Conservation (phyloP, 64 coral and sea anemone genomes). For the Montipora foliosa region DNA sequence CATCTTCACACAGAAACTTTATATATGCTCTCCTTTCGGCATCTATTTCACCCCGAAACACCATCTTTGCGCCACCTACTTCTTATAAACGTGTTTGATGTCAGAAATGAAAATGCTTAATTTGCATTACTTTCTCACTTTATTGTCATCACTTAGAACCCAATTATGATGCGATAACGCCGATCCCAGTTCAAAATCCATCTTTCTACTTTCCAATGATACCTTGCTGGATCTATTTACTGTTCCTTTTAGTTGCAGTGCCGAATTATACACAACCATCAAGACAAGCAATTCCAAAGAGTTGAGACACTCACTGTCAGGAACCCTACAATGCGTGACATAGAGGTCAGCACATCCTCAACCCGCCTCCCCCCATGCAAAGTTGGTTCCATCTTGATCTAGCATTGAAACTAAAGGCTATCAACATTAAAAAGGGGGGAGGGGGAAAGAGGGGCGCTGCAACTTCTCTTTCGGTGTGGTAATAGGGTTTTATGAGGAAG, state of each 20-base stretch:
- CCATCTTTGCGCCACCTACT: not conserved
- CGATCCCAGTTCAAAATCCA: no score
- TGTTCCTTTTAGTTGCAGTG: not conserved
- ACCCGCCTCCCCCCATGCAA: not conserved
- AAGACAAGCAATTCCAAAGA: not conserved
- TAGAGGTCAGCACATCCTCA: not conserved
- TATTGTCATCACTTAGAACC: not conserved
- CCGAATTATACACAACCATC: not conserved
- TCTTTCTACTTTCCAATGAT: no score
- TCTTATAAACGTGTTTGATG: not conserved
- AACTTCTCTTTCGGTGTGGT: not conserved
- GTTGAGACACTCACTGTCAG: not conserved
- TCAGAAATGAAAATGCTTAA: not conserved
- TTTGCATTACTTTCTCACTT: not conserved
- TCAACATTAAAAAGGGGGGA: not conserved
- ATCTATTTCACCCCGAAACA: not conserved
- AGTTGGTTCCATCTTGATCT: not conserved
- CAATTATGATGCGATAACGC: not conserved
- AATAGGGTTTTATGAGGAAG: not conserved
- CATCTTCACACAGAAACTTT: not conserved
- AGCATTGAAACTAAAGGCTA: not conserved
- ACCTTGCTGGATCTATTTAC: not conserved
- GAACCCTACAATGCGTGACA: not conserved
- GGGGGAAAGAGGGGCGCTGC: not conserved
- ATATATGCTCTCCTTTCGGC: conserved; percentile 17